Conservation (phyloP, 1,140 invertebrate genomes). For the Holotrichia oblita region DNA sequence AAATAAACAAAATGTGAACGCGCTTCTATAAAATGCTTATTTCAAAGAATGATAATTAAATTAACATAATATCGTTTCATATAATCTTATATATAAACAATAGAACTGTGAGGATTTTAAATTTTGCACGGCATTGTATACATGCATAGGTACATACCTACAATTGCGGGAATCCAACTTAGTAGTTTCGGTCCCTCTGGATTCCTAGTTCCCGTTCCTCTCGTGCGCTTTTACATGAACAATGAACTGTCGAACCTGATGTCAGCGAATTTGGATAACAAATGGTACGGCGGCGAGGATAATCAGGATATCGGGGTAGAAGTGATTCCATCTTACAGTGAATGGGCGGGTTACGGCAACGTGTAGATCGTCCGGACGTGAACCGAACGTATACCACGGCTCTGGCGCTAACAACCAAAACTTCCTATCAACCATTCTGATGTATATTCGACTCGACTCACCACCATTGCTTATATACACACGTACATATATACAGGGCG, state of each 20-base stretch:
- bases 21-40: too few relatives aligned
- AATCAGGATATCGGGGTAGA: constrained; percentile 53
- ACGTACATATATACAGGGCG: background rate
- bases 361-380: constrained; percentile 54
- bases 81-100: too few relatives aligned
- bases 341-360: constrained; percentile 58
- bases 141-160: too few relatives aligned
- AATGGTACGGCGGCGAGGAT: constrained; percentile 56
- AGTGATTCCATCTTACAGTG: constrained; percentile 59
- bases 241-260: constrained; percentile 61
- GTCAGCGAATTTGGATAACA: constrained; percentile 58
- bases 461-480: constrained; percentile 6
- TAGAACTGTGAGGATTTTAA: too few relatives aligned
- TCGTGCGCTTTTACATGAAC: constrained; percentile 55
- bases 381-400: constrained; percentile 37
- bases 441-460: constrained; percentile 8
- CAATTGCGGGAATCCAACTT: too few relatives aligned
- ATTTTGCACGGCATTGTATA: too few relatives aligned
- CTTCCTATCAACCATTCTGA: constrained; percentile 16
- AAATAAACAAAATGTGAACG: background rate
- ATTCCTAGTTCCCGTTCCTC: background rate
- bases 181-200: background rate
- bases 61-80: too few relatives aligned
- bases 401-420: constrained; percentile 5
- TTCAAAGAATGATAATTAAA: too few relatives aligned